These are phyloP conservation scores for Nannoperca australis DNA, from an alignment of 2,797 vertebrate genomes.

Conservation along the genomic window DNA sequence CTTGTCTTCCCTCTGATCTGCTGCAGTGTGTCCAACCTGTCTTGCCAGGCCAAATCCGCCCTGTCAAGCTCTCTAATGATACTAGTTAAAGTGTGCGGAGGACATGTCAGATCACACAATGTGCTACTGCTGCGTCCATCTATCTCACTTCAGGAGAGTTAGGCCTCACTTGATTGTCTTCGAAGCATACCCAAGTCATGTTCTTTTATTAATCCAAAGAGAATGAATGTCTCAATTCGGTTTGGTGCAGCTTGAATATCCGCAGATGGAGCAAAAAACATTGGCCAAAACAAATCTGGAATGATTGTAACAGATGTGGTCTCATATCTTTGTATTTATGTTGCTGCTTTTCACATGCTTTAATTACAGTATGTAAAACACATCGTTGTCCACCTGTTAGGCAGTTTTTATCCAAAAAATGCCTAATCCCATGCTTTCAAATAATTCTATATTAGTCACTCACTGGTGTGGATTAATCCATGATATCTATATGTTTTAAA, in stretches of 20 bases:
- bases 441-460: not conserved
- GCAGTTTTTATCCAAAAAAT: not conserved
- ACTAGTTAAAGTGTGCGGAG: constrained; percentile 59
- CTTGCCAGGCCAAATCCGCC: constrained; percentile 57
- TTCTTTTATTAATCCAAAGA: constrained; percentile 47
- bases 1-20: constrained; percentile 70
- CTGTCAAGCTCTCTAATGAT: constrained; percentile 69
- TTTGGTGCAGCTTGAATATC: constrained; percentile 12
- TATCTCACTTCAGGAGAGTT: constrained; percentile 61
- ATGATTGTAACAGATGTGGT: not conserved
- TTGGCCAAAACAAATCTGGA: not conserved
- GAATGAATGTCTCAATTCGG: constrained; percentile 43
- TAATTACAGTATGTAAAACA: not conserved
- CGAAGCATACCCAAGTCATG: constrained; percentile 43
- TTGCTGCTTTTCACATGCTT: not conserved
- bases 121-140: constrained; percentile 54
- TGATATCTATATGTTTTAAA: not conserved
- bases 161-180: constrained; percentile 57
- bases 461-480: not conserved
- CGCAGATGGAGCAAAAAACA: not conserved
- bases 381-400: not conserved
- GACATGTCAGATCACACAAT: constrained; percentile 71
- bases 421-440: not conserved
- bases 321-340: not conserved
- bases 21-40: constrained; percentile 65